Evolutionary conservation across 1,140 invertebrate species (phyloP), one percentile per base, ranked within the genome.

Genomic region (Rhagoletis pomonella): DNA sequence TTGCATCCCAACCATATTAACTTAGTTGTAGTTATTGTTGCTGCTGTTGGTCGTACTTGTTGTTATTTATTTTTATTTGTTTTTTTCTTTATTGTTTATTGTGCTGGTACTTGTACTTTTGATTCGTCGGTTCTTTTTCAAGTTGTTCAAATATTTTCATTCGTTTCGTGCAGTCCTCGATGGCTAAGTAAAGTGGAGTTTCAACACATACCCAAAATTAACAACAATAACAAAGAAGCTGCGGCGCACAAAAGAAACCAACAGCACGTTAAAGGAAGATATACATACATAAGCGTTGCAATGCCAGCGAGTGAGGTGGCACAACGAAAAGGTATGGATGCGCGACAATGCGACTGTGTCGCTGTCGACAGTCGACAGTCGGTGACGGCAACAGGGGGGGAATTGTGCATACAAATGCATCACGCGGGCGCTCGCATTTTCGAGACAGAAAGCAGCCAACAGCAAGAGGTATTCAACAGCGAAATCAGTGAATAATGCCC

Each of bases 391-490:
- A 29, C 64, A 42, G n/a, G 4, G n/a, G 64, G 1, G 4, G 64
- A 67, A 67, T 42, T 67, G 29, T 42, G 64, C 64, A 67, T 6
- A 67, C 12, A 6, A 12, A 62, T 14, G 17, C 17, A 62, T 12
- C 50, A 62, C 60, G 17, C 60, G 17, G 12, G 17, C 60, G 17
- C 60, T 14, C 17, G 39, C 65, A 67, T 10, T 19, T 3, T 19
- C 29, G 65, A 39, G 65, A 64, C 65, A 67, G 62, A 67, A 19
- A 29, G 29, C 65, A 67, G 65, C 65, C 65, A 67, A 67, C 3
- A 19, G 29, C 29, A 29, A 29, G 29, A 29, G 29, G 29, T 29
- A 29, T 29, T 29, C 29, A 29, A 29, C 29, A 29, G 3, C 19
- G 9, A 67, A 67, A 67, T 5, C 65, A 9, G 29, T 2, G 65